Evolutionary conservation across 2,888 invertebrate species (phyloP).

Genomic region (Camptogramma bilineatum): DNA sequence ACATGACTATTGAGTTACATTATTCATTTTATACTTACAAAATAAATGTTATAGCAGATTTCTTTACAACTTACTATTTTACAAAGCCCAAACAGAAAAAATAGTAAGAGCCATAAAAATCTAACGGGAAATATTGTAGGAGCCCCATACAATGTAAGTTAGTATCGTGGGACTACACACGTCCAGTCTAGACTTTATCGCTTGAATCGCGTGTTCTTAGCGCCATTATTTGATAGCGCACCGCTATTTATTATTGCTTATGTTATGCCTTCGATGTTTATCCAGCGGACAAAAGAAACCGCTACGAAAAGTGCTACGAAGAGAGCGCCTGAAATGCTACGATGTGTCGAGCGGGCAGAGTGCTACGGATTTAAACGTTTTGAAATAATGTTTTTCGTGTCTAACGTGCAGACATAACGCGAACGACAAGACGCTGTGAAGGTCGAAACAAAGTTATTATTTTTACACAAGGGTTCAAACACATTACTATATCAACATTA

Average conservation of each 20-base stretch:
- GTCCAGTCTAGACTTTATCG: slow-evolving; percentile 47
- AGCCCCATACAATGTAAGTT: slow-evolving; percentile 25
- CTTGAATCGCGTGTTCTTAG: slow-evolving; percentile 37
- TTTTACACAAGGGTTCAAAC: too few relatives aligned
- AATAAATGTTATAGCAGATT: too few relatives aligned
- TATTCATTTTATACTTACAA: too few relatives aligned
- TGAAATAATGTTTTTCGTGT: too few relatives aligned
- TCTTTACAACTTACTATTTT: neutral
- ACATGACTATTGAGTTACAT: too few relatives aligned
- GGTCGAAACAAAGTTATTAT: too few relatives aligned
- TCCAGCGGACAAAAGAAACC: slow-evolving; percentile 11
- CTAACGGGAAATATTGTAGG: slow-evolving; percentile 23
- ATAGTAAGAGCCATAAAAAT: neutral
- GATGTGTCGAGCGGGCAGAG: neutral
- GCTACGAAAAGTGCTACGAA: slow-evolving; percentile 9
- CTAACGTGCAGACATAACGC: too few relatives aligned
- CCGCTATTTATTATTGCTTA: slow-evolving; percentile 31
- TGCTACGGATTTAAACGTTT: neutral
- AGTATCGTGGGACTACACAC: slow-evolving; percentile 23
- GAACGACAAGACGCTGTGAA: neutral
- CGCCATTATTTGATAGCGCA: slow-evolving; percentile 37
- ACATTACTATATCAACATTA: too few relatives aligned
- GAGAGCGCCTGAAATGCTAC: slow-evolving; percentile 4
- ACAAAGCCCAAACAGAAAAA: neutral
- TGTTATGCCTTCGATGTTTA: slow-evolving; percentile 14